phyloP scores from a whole-genome alignment of 2,113 vertebrate species.

The Glaucidium brasilianum region DNA sequence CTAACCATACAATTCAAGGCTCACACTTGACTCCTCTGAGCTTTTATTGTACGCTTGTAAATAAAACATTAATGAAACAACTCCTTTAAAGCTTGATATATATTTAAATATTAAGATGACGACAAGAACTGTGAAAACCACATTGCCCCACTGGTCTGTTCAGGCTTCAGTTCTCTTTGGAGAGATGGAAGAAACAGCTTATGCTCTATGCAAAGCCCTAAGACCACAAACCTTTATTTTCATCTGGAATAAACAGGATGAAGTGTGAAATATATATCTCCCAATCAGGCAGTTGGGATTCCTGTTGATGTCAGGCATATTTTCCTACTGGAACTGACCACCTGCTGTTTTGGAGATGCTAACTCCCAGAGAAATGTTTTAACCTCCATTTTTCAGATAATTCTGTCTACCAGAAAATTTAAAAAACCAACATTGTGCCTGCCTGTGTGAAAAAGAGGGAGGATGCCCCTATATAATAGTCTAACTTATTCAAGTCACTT shows the following conservation, averaged over 20 bases:
- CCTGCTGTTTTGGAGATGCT: background rate
- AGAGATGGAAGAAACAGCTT: background rate
- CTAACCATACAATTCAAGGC: background rate
- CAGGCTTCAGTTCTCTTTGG: background rate
- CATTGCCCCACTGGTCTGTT: background rate
- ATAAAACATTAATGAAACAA: conserved; percentile 23
- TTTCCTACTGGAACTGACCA: background rate
- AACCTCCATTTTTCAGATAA: background rate
- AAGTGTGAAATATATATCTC: background rate
- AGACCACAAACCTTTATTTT: background rate
- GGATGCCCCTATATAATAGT: background rate
- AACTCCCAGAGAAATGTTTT: background rate
- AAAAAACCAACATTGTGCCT: background rate
- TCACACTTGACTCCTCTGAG: background rate
- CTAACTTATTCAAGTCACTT: background rate
- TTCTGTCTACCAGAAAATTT: background rate
- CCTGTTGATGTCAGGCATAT: background rate
- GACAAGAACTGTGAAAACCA: background rate
- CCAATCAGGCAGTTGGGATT: background rate
- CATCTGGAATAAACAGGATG: conserved; percentile 3
- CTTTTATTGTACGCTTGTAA: background rate
- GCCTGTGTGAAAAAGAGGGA: background rate
- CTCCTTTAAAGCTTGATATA: background rate
- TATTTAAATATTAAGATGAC: background rate
- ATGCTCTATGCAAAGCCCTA: background rate